Conservation (phyloP, 2,888 invertebrate species). For the Eupithecia abbreviata region DNA sequence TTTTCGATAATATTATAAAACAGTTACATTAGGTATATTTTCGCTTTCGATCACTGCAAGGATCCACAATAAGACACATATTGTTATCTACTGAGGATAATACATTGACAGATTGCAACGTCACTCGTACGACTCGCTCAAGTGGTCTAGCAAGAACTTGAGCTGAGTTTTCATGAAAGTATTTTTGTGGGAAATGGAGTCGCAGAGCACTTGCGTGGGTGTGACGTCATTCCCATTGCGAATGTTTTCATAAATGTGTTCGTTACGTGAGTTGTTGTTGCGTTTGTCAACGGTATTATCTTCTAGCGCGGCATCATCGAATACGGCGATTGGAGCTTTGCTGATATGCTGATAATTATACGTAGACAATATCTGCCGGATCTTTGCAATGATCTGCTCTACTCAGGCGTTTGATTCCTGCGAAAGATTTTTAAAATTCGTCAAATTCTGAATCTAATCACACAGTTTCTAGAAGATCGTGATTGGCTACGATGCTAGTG, state of each 20-base stretch:
- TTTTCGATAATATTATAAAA: conserved; percentile 72
- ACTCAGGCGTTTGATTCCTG: conserved; percentile 95
- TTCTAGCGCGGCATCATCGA: conserved; percentile 69
- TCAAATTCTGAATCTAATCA: conserved; percentile 65
- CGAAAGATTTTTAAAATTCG: conserved; percentile 76
- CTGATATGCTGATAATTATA: conserved; percentile 87
- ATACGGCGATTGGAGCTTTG: conserved; percentile 79
- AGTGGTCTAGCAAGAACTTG: conserved; percentile 85
- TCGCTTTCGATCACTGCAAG: conserved; percentile 83
- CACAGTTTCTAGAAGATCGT: conserved; percentile 54
- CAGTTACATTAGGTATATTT: conserved; percentile 70
- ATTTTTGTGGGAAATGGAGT: conserved; percentile 80
- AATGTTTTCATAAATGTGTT: conserved; percentile 70
- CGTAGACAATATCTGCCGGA: conserved; percentile 90
- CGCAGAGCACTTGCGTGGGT: conserved; percentile 76
- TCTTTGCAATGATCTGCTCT: conserved; percentile 93
- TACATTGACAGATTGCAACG: conserved; percentile 69
- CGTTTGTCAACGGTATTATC: conserved; percentile 74
- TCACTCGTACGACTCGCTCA: conserved; percentile 87
- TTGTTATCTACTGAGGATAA: conserved; percentile 73
- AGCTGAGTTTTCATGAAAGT: conserved; percentile 80
- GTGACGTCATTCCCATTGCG: conserved; percentile 80
- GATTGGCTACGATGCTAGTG: conserved; percentile 71
- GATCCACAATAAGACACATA: conserved; percentile 80
- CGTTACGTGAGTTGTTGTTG: conserved; percentile 63